Evolutionary conservation across 1,140 invertebrate genomes (phyloP).

Genomic region (Bilobella aurantiaca): DNA sequence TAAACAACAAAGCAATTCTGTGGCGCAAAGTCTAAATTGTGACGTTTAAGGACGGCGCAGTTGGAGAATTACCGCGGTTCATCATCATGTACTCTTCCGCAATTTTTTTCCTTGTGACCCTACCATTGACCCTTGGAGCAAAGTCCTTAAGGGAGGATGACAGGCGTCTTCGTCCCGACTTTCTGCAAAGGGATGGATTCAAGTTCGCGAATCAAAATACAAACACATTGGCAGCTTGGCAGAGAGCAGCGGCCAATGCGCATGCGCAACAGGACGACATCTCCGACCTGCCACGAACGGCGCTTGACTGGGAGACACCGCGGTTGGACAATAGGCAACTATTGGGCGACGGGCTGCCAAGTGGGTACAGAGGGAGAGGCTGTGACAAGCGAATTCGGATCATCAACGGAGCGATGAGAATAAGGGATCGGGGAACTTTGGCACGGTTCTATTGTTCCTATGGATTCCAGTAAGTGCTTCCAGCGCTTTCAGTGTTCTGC

Average conservation of each 20-base stretch:
- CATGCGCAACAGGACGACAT: background rate
- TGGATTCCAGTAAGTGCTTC: conserved; percentile 23
- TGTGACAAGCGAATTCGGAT: conserved; percentile 22
- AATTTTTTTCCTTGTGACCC: no score
- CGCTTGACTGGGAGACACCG: background rate
- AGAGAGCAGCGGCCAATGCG: background rate
- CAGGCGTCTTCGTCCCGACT: no score
- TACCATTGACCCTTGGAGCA: no score
- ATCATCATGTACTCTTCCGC: no score
- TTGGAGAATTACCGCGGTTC: no score
- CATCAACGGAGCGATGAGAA: conserved; percentile 23
- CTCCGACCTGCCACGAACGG: background rate
- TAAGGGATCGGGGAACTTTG: conserved; percentile 23
- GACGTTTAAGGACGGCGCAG: no score
- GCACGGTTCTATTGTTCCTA: conserved; percentile 22
- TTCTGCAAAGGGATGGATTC: no score
- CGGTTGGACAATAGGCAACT: conserved; percentile 12
- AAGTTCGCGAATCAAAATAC: background rate
- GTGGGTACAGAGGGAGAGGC: conserved; percentile 2
- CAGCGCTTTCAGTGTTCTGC: background rate
- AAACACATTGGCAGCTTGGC: background rate
- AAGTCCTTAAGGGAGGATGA: no score
- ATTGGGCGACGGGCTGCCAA: background rate
- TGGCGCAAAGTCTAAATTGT: no score
- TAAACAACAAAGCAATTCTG: no score